Conservation (phyloP, 2,888 invertebrate genomes). For the Apamea crenata region DNA sequence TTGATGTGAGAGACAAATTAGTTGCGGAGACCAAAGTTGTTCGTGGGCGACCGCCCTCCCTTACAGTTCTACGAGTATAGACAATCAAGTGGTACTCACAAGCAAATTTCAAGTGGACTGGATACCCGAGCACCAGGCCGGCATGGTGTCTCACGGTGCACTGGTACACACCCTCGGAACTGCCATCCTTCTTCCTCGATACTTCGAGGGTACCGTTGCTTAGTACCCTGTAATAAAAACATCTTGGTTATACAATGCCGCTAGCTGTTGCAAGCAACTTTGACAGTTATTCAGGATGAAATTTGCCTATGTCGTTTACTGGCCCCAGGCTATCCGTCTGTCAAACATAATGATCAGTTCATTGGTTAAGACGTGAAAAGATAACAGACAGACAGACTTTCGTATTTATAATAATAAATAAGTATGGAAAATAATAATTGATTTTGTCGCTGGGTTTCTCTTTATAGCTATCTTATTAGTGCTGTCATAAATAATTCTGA, state of each 20-base stretch:
- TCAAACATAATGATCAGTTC: background rate
- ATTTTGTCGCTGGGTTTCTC: background rate
- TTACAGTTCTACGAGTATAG: too few species aligned
- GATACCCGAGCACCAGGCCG: constrained; percentile 82
- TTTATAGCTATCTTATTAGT: background rate
- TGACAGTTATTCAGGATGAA: background rate
- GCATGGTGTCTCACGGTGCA: constrained; percentile 78
- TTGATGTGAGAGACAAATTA: too few species aligned
- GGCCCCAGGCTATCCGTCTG: background rate
- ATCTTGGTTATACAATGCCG: background rate
- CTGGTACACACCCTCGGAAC: constrained; percentile 81
- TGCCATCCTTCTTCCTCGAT: constrained; percentile 74
- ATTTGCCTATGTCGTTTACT: background rate
- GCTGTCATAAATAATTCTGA: background rate
- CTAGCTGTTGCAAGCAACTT: background rate
- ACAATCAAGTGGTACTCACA: constrained; percentile 76
- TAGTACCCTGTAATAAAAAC: constrained; percentile 72
- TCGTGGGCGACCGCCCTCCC: too few species aligned
- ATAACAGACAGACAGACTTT: background rate
- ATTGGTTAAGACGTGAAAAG: background rate
- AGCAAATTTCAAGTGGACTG: constrained; percentile 80
- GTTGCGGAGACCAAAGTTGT: too few species aligned
- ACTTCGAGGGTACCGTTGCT: constrained; percentile 81
- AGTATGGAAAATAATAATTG: background rate
- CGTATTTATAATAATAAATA: background rate